Percentiles rank a stretch among this genome's conserved stretches.
Conservation (phyloP, 2,113 vertebrate genomes). For the Spermophilus dauricus region DNA sequence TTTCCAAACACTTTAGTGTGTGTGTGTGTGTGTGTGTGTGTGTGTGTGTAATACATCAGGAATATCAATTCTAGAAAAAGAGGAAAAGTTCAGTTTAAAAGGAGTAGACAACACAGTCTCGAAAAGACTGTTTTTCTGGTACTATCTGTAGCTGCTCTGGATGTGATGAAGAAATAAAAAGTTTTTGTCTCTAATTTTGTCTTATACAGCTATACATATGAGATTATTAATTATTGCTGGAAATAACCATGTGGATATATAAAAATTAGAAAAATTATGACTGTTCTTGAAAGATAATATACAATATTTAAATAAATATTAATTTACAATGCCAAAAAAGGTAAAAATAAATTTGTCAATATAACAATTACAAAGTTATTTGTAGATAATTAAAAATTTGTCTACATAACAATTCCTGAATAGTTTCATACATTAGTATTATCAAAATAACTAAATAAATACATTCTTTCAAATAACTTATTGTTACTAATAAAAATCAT, state of each 20-base stretch:
- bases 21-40: not conserved
- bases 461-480: constrained; percentile 1
- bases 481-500: not conserved
- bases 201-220: not conserved
- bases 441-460: not conserved
- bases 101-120: not conserved
- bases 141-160: not conserved
- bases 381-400: not conserved
- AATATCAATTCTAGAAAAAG: not conserved
- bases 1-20: not conserved
- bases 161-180: not conserved
- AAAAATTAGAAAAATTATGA: not conserved
- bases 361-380: not conserved
- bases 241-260: not conserved
- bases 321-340: not conserved
- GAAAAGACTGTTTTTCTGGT: not conserved
- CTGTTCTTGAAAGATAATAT: not conserved
- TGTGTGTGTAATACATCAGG: not conserved
- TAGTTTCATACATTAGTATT: not conserved
- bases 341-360: not conserved
- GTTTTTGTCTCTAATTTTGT: not conserved
- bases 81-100: not conserved
- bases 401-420: not conserved
- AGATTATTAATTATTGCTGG: not conserved
- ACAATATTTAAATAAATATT: not conserved